phyloP scores from a whole-genome alignment of 2,888 invertebrate species.

The Platycheirus albimanus region DNA sequence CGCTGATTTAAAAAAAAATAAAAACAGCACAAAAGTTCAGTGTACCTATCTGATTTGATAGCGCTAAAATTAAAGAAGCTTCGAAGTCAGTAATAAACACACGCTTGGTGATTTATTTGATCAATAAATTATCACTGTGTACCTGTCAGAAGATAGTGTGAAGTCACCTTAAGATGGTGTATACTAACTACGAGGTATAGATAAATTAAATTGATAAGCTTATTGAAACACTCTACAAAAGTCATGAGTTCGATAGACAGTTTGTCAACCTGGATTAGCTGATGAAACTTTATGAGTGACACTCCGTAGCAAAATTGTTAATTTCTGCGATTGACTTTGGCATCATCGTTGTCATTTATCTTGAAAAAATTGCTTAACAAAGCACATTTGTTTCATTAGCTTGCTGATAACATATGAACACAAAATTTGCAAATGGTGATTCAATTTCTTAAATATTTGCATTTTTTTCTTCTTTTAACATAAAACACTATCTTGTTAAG shows the following conservation, averaged over 20 bases:
- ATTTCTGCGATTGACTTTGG: no score
- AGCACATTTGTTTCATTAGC: no score
- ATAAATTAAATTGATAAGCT: slow-evolving; percentile 16
- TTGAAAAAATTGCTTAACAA: no score
- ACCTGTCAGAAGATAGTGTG: slow-evolving; percentile 21
- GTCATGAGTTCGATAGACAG: slow-evolving; percentile 29
- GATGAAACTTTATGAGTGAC: neutral
- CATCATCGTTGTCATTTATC: neutral
- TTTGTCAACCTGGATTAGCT: neutral
- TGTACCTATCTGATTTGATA: slow-evolving; percentile 23
- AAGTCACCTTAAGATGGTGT: neutral
- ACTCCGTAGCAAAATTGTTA: neutral
- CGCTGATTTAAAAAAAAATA: neutral
- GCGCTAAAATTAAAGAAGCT: neutral
- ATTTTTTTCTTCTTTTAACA: neutral
- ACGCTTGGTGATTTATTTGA: slow-evolving; percentile 21
- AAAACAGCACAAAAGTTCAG: slow-evolving; percentile 16
- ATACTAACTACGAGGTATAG: slow-evolving; percentile 3
- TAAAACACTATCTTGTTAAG: neutral
- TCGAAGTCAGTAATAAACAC: neutral
- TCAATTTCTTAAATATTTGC: slow-evolving; percentile 16
- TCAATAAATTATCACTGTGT: slow-evolving; percentile 23
- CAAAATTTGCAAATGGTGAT: slow-evolving; percentile 1
- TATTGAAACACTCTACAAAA: slow-evolving; percentile 4
- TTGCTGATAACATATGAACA: no score